Evolutionary conservation across 2,888 invertebrate genomes (phyloP), one percentile per base, ranked within the genome.

Genomic region (Synergus laeviventris): DNA sequence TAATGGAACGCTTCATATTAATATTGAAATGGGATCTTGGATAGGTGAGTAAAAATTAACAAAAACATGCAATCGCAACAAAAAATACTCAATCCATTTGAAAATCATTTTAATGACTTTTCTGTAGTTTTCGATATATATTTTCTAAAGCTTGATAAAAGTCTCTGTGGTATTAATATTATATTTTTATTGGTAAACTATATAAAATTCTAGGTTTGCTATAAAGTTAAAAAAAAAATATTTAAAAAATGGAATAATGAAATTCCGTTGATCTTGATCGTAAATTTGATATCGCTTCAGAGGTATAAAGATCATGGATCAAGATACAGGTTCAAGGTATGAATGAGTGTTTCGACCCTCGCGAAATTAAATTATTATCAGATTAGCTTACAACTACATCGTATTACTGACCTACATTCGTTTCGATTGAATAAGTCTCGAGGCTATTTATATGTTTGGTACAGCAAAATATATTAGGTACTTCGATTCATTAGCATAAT

Each of bases 1-100:
- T 78, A 94, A 94, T 87, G 93, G 92, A 82, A 92, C 92, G 73
- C 92, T 93, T 92, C 92, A 92, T 81, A 94, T 95, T 79, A 94
- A 95, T 84, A 93, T 94, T 18, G 94, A 94, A 78, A 94, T 94
- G 91, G 95, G 95, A 70, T 96, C 96, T 0, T 96, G 96, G 96
- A 95, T 96, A 81, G 94, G 94, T 94, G 84, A 92, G 92, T 87
- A 31, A 49, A 36, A 64, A 14, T 64, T 45, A 45, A 42, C 14
- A 8, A 42, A 42, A 49, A 8, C 2, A 49, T 31, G 7, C 31
- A 31, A 31, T 31, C 5, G 3, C 7, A 31, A 5, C 7, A 7
- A 5, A 31, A 31, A 31, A 31, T 31, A 31, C 5, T 31, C 31
- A 31, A 31, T 31, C 31, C 31, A 31, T 31, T 31, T 31, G 31